A percentile compares a stretch with the other conserved stretches of the same genome.
Conservation (phyloP, 2,113 vertebrate genomes). For the Anoplopoma fimbria region DNA sequence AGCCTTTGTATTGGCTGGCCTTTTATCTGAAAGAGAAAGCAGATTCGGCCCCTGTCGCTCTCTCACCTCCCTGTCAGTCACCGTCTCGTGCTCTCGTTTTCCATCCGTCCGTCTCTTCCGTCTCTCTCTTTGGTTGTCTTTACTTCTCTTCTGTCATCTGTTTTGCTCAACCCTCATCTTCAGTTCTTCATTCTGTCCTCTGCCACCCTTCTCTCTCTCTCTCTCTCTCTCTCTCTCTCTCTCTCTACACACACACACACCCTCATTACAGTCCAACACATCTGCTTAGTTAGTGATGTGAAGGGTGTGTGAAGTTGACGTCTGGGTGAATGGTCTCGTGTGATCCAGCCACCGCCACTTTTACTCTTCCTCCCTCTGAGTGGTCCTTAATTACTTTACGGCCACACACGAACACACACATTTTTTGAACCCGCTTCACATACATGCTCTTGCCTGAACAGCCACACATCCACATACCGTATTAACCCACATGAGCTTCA, state of each 20-base stretch:
- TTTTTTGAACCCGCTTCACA: not conserved
- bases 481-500: conserved; percentile 35
- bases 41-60: conserved; percentile 57
- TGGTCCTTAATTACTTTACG: conserved; percentile 65
- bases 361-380: conserved; percentile 45
- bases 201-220: not conserved
- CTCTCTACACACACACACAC: conserved; percentile 27
- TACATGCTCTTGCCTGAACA: conserved; percentile 31
- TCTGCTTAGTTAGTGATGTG: conserved; percentile 64
- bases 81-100: conserved; percentile 45
- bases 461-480: conserved; percentile 41
- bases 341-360: conserved; percentile 52
- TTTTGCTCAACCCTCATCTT: conserved; percentile 38
- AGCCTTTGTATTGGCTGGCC: conserved; percentile 75
- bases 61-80: conserved; percentile 56
- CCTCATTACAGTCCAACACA: conserved; percentile 56
- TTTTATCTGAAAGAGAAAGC: conserved; percentile 77
- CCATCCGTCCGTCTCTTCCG: conserved; percentile 52
- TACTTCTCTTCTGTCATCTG: conserved; percentile 33
- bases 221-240: not conserved
- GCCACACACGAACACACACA: conserved; percentile 19
- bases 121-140: conserved; percentile 47
- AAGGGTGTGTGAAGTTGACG: conserved; percentile 54
- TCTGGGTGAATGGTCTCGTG: conserved; percentile 53
- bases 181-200: conserved; percentile 28